These are phyloP conservation scores for Mylabris sibirica DNA, from an alignment of 2,888 invertebrate species.

Conservation along the genomic window DNA sequence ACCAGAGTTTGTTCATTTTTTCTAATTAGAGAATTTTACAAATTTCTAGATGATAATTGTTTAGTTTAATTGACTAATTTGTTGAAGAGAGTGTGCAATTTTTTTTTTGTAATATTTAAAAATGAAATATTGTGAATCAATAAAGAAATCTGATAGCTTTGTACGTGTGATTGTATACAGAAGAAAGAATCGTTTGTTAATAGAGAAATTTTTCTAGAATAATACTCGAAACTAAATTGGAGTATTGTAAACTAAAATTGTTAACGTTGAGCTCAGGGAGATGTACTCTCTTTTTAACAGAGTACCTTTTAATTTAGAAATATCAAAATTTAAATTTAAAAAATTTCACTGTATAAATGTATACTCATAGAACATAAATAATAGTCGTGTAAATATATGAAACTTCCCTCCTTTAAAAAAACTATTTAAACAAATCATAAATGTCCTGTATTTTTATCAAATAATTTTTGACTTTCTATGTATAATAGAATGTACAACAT, in stretches of 20 bases:
- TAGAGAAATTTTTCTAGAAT: constrained; percentile 21
- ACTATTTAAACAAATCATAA: constrained; percentile 31
- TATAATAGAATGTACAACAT: constrained; percentile 44
- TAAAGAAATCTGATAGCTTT: constrained; percentile 20
- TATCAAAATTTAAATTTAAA: constrained; percentile 26
- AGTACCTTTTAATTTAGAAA: constrained; percentile 33
- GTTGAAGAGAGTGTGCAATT: constrained; percentile 34
- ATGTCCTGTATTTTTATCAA: constrained; percentile 43
- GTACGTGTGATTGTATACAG: constrained; percentile 32
- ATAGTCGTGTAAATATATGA: constrained; percentile 34
- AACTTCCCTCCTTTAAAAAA: neutral
- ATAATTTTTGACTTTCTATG: constrained; percentile 46
- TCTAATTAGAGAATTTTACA: constrained; percentile 49
- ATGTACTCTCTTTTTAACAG: constrained; percentile 35
- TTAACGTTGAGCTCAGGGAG: constrained; percentile 53
- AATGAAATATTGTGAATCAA: constrained; percentile 4
- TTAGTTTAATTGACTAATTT: constrained; percentile 19
- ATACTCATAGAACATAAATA: constrained; percentile 37
- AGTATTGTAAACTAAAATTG: constrained; percentile 45
- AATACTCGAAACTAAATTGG: constrained; percentile 41
- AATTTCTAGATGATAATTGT: constrained; percentile 22
- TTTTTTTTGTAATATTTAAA: constrained; percentile 28
- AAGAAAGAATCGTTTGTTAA: constrained; percentile 15
- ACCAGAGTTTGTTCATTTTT: constrained; percentile 1
- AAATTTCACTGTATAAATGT: constrained; percentile 43